Conservation (phyloP, 64 coral and sea anemone species). For the Pocillopora verrucosa region DNA sequence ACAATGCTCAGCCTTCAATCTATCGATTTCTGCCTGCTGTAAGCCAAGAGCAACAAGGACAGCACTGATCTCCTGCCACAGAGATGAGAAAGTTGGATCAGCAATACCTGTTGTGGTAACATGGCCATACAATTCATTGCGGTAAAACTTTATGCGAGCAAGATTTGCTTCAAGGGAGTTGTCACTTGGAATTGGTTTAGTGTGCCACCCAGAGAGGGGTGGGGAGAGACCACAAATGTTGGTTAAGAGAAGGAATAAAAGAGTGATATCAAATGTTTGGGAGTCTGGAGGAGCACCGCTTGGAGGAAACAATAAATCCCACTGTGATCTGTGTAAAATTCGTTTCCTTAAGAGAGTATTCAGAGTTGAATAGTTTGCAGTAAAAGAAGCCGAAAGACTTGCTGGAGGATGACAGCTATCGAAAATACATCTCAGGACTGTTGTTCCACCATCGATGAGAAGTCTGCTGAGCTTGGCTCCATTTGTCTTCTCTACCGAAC, state of each 20-base stretch:
- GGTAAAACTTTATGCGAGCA: background rate
- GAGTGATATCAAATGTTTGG: constrained; percentile 34
- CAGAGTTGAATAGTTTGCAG: background rate
- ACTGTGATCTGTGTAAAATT: background rate
- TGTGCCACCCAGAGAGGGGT: background rate
- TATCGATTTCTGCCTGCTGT: background rate
- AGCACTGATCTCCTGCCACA: constrained; percentile 8
- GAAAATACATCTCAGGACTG: background rate
- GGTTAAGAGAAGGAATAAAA: constrained; percentile 27
- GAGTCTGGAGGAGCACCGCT: constrained; percentile 12
- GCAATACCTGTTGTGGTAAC: constrained; percentile 4
- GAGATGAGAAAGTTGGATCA: constrained; percentile 3
- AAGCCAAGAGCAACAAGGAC: constrained; percentile 43
- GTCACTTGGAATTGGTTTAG: background rate
- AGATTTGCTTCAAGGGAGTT: background rate
- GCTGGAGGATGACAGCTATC: background rate
- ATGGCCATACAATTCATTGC: background rate
- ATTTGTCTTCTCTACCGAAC: constrained; percentile 9
- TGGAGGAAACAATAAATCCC: constrained; percentile 29
- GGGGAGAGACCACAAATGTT: background rate
- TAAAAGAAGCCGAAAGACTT: background rate
- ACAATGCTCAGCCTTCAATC: background rate
- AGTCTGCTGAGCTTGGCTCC: constrained; percentile 8
- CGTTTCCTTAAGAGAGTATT: background rate
- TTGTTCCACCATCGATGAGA: constrained; percentile 6